Base-by-base conservation (phyloP, 1,140 invertebrate genomes). In the Philaenus spumarius region DNA sequence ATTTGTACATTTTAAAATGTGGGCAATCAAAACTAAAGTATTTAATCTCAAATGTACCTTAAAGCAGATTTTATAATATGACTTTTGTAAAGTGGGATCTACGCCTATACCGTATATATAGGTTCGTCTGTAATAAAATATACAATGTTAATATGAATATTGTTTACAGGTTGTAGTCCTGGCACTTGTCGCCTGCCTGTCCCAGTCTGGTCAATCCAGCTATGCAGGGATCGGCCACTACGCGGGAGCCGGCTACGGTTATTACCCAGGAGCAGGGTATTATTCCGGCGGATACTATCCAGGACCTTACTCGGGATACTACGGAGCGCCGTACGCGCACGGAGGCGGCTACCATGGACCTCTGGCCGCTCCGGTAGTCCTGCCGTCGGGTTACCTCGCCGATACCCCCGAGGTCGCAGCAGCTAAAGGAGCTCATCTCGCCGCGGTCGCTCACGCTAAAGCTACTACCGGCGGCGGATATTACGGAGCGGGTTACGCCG, bases 361-460 rank as follows among this genome's bases (percentile, higher is more conserved):
- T 30, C 26, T 30, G 9, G 26, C 26, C 26, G 72, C 15, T 20
- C n/a, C 19, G n/a, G 40, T 43, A 6, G 40, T 15, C 24, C 7
- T 24, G 40, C 17, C 48, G 26, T 20, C 17, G 2, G 76, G 75
- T 1, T 71, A 70, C 34, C 74, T 77, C 1, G 72, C 76, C 52
- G 76, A 78, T 56, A 78, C 77, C 0, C 76, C 76, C 52, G 77
- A 77, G 69, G 77, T 77, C 9, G 71, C 73, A 1, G 70, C 74
- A 35, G 77, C 76, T 4, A 77, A 77, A 64, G 73, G 70, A 0
- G 74, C 69, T 0, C 75, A 77, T 54, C 26, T 30, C 26, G 52
- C 52, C 53, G 71, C 71, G 53, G 69, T 69, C 62, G 64, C 69
- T 62, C 62, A 72, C 55, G 72, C 35, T 37, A 11, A 64, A 9